phyloP scores from a whole-genome alignment of 2,113 vertebrate species.

The Fregetta grallaria region DNA sequence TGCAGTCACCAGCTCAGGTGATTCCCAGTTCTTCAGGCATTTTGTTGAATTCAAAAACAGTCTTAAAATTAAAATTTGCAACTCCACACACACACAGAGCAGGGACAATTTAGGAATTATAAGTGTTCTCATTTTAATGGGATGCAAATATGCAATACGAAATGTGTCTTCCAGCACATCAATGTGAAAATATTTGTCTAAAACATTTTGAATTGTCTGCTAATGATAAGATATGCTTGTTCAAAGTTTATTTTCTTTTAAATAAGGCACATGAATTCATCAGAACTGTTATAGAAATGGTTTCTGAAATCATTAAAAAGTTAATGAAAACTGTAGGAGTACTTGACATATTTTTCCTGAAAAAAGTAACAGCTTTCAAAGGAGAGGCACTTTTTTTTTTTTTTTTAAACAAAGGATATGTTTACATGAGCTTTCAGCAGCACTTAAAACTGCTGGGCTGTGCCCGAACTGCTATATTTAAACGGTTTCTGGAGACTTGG shows the following conservation, averaged over 20 bases:
- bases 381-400: rapidly evolving
- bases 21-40: neutral
- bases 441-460: neutral
- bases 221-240: neutral
- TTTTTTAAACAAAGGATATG: neutral
- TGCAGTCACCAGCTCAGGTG: neutral
- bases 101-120: neutral
- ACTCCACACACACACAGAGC: neutral
- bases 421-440: neutral
- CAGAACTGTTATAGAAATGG: neutral
- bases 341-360: neutral
- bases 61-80: neutral
- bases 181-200: neutral
- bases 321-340: neutral
- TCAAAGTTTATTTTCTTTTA: neutral
- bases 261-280: neutral
- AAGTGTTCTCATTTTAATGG: neutral
- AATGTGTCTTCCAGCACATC: neutral
- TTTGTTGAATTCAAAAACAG: neutral
- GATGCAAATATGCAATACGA: neutral
- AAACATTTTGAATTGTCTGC: neutral
- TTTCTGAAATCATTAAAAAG: neutral
- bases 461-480: neutral
- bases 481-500: neutral
- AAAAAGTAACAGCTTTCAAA: neutral